Conservation (phyloP, 2,113 vertebrate species). For the Bufo bufo region DNA sequence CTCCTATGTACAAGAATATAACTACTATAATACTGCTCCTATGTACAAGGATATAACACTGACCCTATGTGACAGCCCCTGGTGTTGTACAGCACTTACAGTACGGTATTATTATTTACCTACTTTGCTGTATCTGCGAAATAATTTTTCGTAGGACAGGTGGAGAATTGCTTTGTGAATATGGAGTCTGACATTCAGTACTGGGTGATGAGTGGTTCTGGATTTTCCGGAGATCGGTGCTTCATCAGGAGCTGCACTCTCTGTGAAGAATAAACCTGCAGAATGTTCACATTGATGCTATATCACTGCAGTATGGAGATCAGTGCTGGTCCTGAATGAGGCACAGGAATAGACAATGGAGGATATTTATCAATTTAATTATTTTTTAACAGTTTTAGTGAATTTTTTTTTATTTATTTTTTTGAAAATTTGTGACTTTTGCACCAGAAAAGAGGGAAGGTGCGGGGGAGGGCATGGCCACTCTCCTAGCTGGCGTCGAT, state of each 20-base stretch:
- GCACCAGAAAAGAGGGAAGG: too few relatives aligned
- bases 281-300: not conserved
- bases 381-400: too few relatives aligned
- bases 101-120: not conserved
- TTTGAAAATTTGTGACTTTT: too few relatives aligned
- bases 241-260: not conserved
- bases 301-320: not conserved
- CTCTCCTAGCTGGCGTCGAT: not conserved
- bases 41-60: too few relatives aligned
- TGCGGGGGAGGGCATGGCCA: too few relatives aligned
- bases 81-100: too few relatives aligned
- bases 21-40: too few relatives aligned
- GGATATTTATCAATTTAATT: too few relatives aligned
- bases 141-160: not conserved
- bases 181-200: not conserved
- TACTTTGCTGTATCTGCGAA: not conserved
- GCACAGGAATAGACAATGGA: too few relatives aligned
- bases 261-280: not conserved
- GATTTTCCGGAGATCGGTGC: not conserved
- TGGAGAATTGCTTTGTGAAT: not conserved
- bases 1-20: too few relatives aligned
- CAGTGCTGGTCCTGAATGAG: too few relatives aligned
- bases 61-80: not conserved
- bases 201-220: not conserved
- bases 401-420: too few relatives aligned